A percentile compares a stretch with the other conserved stretches of the same genome.
phyloP scores from a whole-genome alignment of 2,797 vertebrate species.

The Ateles fusciceps region DNA sequence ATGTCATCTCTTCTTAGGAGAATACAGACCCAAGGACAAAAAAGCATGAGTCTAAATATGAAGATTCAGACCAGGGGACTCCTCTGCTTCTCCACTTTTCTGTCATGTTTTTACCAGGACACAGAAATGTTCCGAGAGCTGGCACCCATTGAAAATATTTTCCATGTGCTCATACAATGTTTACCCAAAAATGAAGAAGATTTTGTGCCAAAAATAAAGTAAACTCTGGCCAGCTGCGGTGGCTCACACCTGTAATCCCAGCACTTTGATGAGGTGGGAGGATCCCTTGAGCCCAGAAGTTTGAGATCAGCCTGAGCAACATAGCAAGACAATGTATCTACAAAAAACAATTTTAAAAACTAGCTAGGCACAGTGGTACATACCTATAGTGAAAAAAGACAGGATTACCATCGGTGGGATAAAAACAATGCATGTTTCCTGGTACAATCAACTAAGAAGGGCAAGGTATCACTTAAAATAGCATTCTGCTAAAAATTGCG shows the following conservation, averaged over 20 bases:
- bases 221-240: no score
- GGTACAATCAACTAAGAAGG: not conserved
- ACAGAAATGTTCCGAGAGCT: not conserved
- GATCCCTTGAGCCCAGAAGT: not conserved
- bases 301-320: not conserved
- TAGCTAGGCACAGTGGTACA: not conserved
- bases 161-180: not conserved
- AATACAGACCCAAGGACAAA: not conserved
- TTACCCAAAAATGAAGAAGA: not conserved
- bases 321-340: accelerated
- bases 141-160: not conserved
- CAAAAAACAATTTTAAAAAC: no score
- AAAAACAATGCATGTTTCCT: not conserved
- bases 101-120: not conserved
- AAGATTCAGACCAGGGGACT: not conserved
- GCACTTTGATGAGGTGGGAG: not conserved
- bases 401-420: not conserved
- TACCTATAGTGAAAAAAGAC: not conserved
- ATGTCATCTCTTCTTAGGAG: not conserved
- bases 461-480: not conserved
- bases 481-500: not conserved
- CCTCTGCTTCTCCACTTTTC: not conserved
- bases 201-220: not conserved
- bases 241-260: no score
- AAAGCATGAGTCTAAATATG: not conserved